Percentiles rank a stretch among this genome's conserved stretches.
Conservation (phyloP, 2,888 invertebrate species). For the Unio pictorum region DNA sequence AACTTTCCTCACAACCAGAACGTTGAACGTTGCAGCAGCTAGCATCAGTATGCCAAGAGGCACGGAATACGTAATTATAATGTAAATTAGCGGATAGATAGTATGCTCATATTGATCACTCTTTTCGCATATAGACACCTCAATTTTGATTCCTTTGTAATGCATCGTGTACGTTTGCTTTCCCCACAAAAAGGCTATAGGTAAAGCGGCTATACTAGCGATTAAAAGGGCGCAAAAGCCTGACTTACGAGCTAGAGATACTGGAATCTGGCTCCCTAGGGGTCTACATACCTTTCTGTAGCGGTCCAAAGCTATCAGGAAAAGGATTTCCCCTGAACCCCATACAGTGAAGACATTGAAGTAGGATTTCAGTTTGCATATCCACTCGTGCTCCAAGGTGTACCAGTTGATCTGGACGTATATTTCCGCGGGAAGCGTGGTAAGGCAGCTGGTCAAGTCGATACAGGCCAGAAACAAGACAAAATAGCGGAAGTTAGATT, state of each 20-base stretch:
- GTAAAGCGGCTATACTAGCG: constrained; percentile 14
- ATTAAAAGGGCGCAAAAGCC: constrained; percentile 9
- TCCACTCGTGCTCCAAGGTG: constrained; percentile 11
- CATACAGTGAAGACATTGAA: constrained; percentile 27
- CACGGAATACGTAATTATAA: too few relatives aligned
- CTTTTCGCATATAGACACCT: too few relatives aligned
- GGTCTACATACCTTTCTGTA: constrained; percentile 27
- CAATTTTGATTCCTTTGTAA: too few relatives aligned
- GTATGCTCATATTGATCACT: too few relatives aligned
- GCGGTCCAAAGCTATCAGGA: constrained; percentile 25
- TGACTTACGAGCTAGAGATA: constrained; percentile 15
- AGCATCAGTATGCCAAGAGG: too few relatives aligned
- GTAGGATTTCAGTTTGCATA: constrained; percentile 30
- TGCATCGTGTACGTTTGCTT: constrained; percentile 15
- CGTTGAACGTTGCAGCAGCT: too few relatives aligned
- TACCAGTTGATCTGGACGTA: constrained; percentile 31
- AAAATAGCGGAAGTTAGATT: constrained; percentile 13
- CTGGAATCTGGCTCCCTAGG: constrained; percentile 23
- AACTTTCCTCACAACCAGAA: too few relatives aligned
- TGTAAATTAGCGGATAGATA: too few relatives aligned
- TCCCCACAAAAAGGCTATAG: constrained; percentile 26
- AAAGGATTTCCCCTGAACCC: constrained; percentile 19
- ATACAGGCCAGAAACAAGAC: constrained; percentile 14
- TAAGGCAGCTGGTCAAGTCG: constrained; percentile 27
- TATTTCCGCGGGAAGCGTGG: constrained; percentile 28